Base-by-base conservation (phyloP, 2,888 invertebrate species). In the Mythimna lalbum region DNA sequence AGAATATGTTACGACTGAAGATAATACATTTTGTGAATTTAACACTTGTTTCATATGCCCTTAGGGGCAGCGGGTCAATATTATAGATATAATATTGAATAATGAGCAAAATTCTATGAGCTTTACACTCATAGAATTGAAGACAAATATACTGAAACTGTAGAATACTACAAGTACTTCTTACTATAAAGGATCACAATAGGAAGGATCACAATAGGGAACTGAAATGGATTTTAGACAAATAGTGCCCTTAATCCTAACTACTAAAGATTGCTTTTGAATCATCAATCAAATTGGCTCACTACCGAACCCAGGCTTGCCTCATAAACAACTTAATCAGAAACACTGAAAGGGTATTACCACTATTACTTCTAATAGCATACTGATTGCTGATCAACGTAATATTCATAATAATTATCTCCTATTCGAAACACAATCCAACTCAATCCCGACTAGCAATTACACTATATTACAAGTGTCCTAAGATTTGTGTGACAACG, bases 401-500 rank as follows among this genome's bases (percentile, higher is more conserved):
- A 59, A 75, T 57, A 63, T 67, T 59, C 53, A 27, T 27, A 62
- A 39, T 64, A 69, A 79, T 81, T 65, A 78, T 66, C 68, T 36
- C 56, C 31, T 49, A 65, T 33, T 73, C 47, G 62, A 61, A 73
- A 69, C 65, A 77, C 67, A 78, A 74, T 80, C 66, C 75, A 56
- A 82, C 65, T 80, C 73, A 75, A 79, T 82, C 62, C 63, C 57
- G 49, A 52, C 17, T 23, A 10, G 63, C 80, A 78, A 80, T 80
- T 73, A 73, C 82, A 80, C 68, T 79, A 81, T 78, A 74, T 80
- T 73, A 80, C 78, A 78, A 79, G 64, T 82, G 79, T 74, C 67
- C 59, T 56, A 78, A 78, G 82, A 80, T 80, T 82, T 80, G 85
- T 83, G 82, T 66, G 80, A 76, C 80, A 78, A 69, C 73, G 59